Conservation (phyloP, 2,797 vertebrate species). For the Squalus acanthias region DNA sequence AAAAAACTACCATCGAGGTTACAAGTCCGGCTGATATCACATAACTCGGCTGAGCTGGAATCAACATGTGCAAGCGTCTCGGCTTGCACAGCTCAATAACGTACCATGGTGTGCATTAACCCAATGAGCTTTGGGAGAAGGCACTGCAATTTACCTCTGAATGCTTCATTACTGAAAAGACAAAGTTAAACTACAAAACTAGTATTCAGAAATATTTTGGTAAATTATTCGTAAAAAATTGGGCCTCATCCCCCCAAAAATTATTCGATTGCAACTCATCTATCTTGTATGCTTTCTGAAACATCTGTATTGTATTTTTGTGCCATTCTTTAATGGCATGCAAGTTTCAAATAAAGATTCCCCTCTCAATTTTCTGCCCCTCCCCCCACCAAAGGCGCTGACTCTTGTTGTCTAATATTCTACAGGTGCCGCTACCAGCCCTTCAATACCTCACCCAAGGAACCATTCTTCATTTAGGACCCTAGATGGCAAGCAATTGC, state of each 20-base stretch:
- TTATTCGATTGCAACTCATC: not conserved
- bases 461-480: not conserved
- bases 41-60: not conserved
- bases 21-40: not conserved
- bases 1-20: not conserved
- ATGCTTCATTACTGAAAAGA: not conserved
- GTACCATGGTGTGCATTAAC: not conserved
- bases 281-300: not conserved
- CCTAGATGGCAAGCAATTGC: not conserved
- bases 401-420: not conserved
- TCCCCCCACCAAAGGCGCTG: not conserved
- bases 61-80: not conserved
- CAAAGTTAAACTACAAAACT: constrained; percentile 22
- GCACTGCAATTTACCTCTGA: not conserved
- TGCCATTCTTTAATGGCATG: not conserved
- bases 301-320: not conserved
- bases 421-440: not conserved
- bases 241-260: not conserved
- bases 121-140: not conserved
- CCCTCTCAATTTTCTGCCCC: not conserved
- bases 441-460: not conserved
- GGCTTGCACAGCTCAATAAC: not conserved
- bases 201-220: not conserved
- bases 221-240: not conserved
- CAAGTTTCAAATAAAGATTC: not conserved